Conservation (phyloP, 2,113 vertebrate species). For the Xiphias gladius region DNA sequence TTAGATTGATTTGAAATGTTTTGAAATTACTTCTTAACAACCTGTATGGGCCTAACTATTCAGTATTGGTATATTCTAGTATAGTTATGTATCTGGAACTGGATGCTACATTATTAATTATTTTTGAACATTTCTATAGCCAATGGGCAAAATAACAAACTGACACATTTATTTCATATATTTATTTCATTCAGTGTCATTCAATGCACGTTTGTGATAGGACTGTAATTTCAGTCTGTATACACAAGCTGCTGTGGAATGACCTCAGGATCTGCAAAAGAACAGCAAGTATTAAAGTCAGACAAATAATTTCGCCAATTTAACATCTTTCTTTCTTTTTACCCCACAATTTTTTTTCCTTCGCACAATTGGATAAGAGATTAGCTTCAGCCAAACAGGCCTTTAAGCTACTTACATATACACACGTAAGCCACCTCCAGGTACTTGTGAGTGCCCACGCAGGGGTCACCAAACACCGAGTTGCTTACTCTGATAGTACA, state of each 20-base stretch:
- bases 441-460: slow-evolving; percentile 51
- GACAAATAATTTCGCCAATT: not conserved
- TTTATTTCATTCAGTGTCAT: not conserved
- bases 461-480: slow-evolving; percentile 61
- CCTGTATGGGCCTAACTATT: too few relatives aligned
- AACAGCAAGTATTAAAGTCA: not conserved
- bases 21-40: too few relatives aligned
- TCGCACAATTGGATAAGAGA: not conserved
- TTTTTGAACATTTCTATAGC: not conserved
- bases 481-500: slow-evolving; percentile 36
- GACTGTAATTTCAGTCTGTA: not conserved
- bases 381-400: not conserved
- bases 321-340: not conserved
- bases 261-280: slow-evolving; percentile 17
- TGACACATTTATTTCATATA: too few relatives aligned
- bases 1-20: too few relatives aligned
- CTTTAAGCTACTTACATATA: slow-evolving; percentile 44
- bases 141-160: not conserved
- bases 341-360: not conserved
- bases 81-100: not conserved
- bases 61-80: not conserved
- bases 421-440: slow-evolving; percentile 66
- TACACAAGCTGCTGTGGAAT: rapidly evolving
- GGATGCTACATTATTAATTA: too few relatives aligned
- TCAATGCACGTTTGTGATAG: not conserved